Conservation (phyloP, 2,797 vertebrate species). For the Fundulus diaphanus region DNA sequence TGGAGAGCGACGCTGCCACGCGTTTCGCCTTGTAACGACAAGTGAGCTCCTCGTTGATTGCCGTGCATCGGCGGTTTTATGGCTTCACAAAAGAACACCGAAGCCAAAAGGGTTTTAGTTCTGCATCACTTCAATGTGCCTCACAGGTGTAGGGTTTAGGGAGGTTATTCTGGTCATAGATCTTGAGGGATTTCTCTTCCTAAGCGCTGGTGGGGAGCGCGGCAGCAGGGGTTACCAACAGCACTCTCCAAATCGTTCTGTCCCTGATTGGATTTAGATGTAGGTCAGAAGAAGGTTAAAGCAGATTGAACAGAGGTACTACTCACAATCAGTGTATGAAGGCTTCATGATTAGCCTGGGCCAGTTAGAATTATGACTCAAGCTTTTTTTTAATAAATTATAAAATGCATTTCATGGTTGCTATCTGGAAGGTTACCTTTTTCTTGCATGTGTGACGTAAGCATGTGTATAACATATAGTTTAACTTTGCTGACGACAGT, state of each 20-base stretch:
- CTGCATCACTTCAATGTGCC: conserved; percentile 15
- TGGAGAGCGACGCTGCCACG: not conserved
- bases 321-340: conserved; percentile 15
- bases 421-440: not conserved
- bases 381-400: not conserved
- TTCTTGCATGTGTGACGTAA: not conserved
- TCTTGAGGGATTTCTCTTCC: conserved; percentile 58
- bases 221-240: conserved; percentile 42
- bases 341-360: conserved; percentile 17
- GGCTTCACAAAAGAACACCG: conserved; percentile 13
- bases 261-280: conserved; percentile 59
- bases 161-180: conserved; percentile 50
- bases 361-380: conserved; percentile 10
- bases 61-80: conserved; percentile 2
- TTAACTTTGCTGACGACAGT: not conserved
- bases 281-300: conserved; percentile 64
- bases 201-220: conserved; percentile 50
- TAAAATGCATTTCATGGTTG: not conserved
- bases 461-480: not conserved
- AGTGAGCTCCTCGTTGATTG: conserved; percentile 12
- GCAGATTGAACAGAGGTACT: conserved; percentile 44
- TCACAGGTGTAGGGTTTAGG: conserved; percentile 46
- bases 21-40: conserved; percentile 1
- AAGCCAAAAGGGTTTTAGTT: conserved; percentile 20
- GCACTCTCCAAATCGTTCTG: conserved; percentile 46